Evolutionary conservation across 37 sponge, comb jelly and placozoan species (phyloP).

Genomic region (Oscarella lobularis): DNA sequence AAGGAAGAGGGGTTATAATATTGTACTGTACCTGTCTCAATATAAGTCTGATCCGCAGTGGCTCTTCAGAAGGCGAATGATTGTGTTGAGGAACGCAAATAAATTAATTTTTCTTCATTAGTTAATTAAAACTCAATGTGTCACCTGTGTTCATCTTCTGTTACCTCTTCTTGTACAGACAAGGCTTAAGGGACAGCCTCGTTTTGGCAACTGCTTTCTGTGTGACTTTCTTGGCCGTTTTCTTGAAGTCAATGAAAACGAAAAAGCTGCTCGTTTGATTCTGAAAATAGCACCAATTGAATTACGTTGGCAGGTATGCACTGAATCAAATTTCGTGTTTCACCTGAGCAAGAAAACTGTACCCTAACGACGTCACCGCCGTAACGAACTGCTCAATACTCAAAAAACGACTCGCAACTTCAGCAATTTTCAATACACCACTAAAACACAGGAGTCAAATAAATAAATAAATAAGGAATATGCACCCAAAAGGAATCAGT

Average conservation of each 20-base stretch:
- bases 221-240: slow-evolving; percentile 5
- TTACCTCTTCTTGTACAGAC: slow-evolving; percentile 79
- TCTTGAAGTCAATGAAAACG: not conserved
- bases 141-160: not conserved
- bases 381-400: slow-evolving; percentile 42
- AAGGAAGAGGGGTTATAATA: too few relatives aligned
- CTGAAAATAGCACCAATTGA: slow-evolving; percentile 58
- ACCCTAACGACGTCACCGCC: slow-evolving; percentile 46
- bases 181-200: slow-evolving; percentile 72
- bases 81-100: too few relatives aligned
- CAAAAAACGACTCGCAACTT: slow-evolving; percentile 61
- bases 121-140: too few relatives aligned
- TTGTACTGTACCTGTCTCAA: too few relatives aligned
- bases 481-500: not conserved
- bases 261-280: slow-evolving; percentile 20
- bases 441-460: slow-evolving; percentile 1
- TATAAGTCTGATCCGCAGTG: too few relatives aligned
- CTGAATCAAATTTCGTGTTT: too few relatives aligned
- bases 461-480: too few relatives aligned
- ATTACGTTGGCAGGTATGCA: slow-evolving; percentile 29
- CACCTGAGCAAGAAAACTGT: too few relatives aligned
- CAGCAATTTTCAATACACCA: slow-evolving; percentile 68
- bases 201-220: too few relatives aligned
- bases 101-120: too few relatives aligned
- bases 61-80: too few relatives aligned